Evolutionary conservation across 2,797 vertebrate species (phyloP).

Genomic region (Tolypeutes matacus): DNA sequence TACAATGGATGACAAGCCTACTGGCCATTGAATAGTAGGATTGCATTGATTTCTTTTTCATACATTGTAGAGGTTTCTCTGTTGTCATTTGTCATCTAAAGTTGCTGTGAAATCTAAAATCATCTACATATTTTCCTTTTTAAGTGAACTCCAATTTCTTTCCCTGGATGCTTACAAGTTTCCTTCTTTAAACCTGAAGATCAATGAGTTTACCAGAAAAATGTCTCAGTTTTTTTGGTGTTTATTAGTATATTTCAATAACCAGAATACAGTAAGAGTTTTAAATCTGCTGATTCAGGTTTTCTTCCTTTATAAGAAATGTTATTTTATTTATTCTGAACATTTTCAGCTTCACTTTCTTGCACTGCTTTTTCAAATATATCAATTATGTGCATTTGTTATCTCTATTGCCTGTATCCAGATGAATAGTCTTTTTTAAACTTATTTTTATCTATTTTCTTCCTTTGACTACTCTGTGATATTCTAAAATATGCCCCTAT

Average conservation of each 20-base stretch:
- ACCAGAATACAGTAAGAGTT: not conserved
- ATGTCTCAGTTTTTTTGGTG: not conserved
- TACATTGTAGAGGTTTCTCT: not conserved
- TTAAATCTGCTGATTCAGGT: not conserved
- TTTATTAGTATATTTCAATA: not conserved
- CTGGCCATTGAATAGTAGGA: no score
- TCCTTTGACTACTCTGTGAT: not conserved
- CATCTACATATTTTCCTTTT: not conserved
- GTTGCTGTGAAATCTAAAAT: not conserved
- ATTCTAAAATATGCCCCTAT: not conserved
- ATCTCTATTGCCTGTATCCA: not conserved
- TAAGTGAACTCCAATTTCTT: not conserved
- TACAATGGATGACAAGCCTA: not conserved
- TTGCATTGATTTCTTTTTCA: not conserved
- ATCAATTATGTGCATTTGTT: not conserved
- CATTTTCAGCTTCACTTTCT: not conserved
- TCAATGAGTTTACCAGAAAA: not conserved
- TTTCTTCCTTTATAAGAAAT: not conserved
- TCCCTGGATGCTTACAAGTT: not conserved
- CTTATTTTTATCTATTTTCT: not conserved
- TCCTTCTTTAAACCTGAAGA: constrained; percentile 11
- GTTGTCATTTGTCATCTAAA: not conserved
- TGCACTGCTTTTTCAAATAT: not conserved
- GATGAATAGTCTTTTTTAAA: not conserved
- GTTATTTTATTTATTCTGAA: not conserved